Percentiles rank a stretch among this genome's conserved stretches.
These are phyloP conservation scores for Dicycla oo DNA, from an alignment of 2,888 invertebrate genomes.

Conservation along the genomic window DNA sequence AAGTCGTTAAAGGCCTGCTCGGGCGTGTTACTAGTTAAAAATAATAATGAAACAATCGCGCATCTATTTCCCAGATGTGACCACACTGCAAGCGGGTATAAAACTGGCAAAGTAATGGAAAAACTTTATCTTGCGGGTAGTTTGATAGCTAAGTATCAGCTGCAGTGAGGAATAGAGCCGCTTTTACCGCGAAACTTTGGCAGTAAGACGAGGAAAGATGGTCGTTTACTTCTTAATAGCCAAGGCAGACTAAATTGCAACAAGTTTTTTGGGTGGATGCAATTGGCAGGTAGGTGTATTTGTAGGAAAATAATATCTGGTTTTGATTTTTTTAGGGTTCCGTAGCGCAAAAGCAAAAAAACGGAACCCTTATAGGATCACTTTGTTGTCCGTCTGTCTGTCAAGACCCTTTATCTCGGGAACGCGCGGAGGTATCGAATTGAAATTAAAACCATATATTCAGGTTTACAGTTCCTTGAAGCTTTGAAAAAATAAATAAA, in stretches of 20 bases:
- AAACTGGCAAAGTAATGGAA: slow-evolving; percentile 34
- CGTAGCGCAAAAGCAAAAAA: too few species aligned
- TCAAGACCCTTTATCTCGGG: too few species aligned
- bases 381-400: too few species aligned
- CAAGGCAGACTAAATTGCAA: neutral
- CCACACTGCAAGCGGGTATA: slow-evolving; percentile 24
- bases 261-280: neutral
- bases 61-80: slow-evolving; percentile 31
- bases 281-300: neutral
- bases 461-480: too few species aligned
- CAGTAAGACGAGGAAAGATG: slow-evolving; percentile 12
- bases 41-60: slow-evolving; percentile 7
- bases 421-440: too few species aligned
- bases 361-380: too few species aligned
- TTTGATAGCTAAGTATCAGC: slow-evolving; percentile 37
- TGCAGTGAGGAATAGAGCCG: slow-evolving; percentile 27
- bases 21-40: too few species aligned
- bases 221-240: neutral
- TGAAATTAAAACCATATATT: too few species aligned
- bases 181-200: slow-evolving; percentile 28
- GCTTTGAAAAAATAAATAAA: too few species aligned
- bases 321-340: too few species aligned
- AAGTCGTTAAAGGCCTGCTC: too few species aligned
- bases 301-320: neutral
- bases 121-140: slow-evolving; percentile 32